Percentiles rank a stretch among this genome's conserved stretches.
Conservation (phyloP, 2,797 vertebrate genomes). For the Myiotriccus ornatus region DNA sequence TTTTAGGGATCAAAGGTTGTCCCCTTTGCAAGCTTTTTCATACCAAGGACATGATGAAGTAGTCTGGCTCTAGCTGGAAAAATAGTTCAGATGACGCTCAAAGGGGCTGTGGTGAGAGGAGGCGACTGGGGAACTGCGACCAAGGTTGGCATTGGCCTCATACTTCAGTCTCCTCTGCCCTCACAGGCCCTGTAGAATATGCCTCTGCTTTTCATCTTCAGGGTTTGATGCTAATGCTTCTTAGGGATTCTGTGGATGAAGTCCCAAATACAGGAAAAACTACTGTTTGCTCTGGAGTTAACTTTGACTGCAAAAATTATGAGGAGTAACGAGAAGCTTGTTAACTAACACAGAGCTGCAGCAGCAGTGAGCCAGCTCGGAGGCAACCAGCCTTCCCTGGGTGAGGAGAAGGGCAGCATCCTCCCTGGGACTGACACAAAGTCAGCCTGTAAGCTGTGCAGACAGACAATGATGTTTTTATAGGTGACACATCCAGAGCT, state of each 20-base stretch:
- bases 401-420: not conserved
- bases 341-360: not conserved
- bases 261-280: not conserved
- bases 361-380: not conserved
- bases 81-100: not conserved
- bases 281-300: not conserved
- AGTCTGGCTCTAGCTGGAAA: conserved; percentile 24
- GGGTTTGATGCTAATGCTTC: not conserved
- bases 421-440: not conserved
- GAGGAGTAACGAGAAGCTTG: fast-evolving
- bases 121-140: not conserved
- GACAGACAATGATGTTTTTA: not conserved
- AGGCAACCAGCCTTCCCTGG: not conserved
- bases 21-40: conserved; percentile 6
- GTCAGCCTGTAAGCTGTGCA: not conserved
- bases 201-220: not conserved
- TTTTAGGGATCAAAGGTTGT: conserved; percentile 49
- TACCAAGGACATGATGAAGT: conserved; percentile 22
- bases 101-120: not conserved
- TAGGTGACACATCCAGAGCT: conserved; percentile 7
- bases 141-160: not conserved
- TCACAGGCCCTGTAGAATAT: not conserved
- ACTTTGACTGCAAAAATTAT: fast-evolving
- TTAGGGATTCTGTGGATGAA: not conserved
- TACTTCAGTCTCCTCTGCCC: not conserved